Conservation (phyloP, 2,113 vertebrate genomes). For the Danionella cerebrum region DNA sequence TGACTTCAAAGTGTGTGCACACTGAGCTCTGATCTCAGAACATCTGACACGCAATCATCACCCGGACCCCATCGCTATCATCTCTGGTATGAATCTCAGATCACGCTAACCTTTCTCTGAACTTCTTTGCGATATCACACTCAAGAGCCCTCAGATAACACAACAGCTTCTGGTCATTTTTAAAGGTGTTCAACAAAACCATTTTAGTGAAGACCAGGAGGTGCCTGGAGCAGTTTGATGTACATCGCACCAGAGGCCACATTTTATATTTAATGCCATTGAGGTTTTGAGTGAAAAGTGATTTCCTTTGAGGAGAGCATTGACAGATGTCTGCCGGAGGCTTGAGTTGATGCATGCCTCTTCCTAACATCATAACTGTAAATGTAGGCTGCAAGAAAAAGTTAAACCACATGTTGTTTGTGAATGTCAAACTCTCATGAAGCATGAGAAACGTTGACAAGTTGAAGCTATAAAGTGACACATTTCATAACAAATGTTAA, state of each 20-base stretch:
- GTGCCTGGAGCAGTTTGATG: background rate
- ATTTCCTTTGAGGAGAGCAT: background rate
- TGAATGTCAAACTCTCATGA: slow-evolving; percentile 16
- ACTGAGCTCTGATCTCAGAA: slow-evolving; percentile 6
- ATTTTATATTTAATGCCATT: background rate
- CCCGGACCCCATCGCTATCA: background rate
- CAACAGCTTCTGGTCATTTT: background rate
- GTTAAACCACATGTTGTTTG: slow-evolving; percentile 1
- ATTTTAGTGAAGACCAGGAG: background rate
- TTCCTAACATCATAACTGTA: slow-evolving; percentile 16
- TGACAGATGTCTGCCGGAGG: background rate
- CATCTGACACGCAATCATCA: slow-evolving; percentile 1
- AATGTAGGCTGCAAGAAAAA: slow-evolving; percentile 10
- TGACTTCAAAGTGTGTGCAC: slow-evolving; percentile 5
- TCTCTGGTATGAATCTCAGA: background rate
- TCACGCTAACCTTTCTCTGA: slow-evolving; percentile 3
- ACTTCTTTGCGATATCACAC: background rate
- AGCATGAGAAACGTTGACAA: slow-evolving; percentile 21
- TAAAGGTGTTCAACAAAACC: background rate
- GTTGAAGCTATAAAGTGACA: background rate
- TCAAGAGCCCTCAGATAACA: background rate
- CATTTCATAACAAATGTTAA: slow-evolving; percentile 13
- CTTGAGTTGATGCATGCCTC: slow-evolving; percentile 29
- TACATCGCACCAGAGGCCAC: background rate
- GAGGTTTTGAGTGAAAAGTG: background rate